Evolutionary conservation across 2,888 invertebrate genomes (phyloP), one percentile per base, ranked within the genome.

Genomic region (Conchocele bisecta): DNA sequence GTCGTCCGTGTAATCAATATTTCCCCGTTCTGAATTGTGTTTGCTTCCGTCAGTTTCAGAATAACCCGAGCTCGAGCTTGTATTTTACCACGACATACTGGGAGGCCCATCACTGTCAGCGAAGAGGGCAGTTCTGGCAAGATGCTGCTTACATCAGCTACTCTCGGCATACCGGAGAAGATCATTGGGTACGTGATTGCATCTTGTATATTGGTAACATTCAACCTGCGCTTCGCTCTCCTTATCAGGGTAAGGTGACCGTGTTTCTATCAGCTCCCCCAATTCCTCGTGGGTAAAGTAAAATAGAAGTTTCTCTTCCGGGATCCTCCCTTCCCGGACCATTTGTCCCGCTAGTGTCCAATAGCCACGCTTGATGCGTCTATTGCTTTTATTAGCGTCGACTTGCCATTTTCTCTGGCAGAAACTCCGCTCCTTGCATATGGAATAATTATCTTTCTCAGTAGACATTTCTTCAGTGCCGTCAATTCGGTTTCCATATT

Each of bases 1-100:
- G 96, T 96, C 37, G 93, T 93, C 81, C 93, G 93, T 0, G 95
- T 95, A 77, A 96, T 94, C 71, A 96, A 91, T 71, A 96, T 93
- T 85, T 96, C 96, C 0, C 95, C 95, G 75, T 91, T 89, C 81
- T 89, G 82, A 17, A 91, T n/a, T n/a, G n/a, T n/a, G n/a, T 90
- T 80, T 3, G 95, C 94, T 86, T 95, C 94, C n/a, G n/a, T n/a
- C n/a, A n/a, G n/a, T n/a, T n/a, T n/a, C n/a, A n/a, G n/a, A n/a
- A 96, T 93, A 1, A 96, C 95, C 83, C 95, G 94, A 0, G 95
- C 96, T 56, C 94, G 92, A 0, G 94, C 95, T 13, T 93, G 90
- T 3, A 94, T 93, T 33, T 93, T 92, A 1, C 96, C 96, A 5
- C 93, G 93, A 82, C 94, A 95, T 3, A 95, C 95, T 0, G 95